Evolutionary conservation across 2,888 invertebrate species (phyloP), one percentile per base, ranked within the genome.

Genomic region (Melangyna quadrimaculata): DNA sequence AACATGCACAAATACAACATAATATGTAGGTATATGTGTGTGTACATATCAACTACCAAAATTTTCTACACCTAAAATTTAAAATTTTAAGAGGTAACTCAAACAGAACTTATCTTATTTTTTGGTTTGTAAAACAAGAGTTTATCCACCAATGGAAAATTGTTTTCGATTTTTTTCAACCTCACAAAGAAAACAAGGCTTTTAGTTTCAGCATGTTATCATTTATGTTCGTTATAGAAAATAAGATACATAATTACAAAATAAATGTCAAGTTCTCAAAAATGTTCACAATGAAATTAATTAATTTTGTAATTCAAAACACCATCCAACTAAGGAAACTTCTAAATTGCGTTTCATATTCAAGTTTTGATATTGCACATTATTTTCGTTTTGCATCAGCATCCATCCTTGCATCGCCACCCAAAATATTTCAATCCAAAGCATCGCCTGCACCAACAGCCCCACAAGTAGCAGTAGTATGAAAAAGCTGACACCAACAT

Each of bases 321-420:
- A 9, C 61, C 48, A 61, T 10, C 32, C 32, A 43, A 37, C 19
- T 0, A 55, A 10, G 12, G 45, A 27, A 37, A 37, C 6, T n/a
- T n/a, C n/a, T 32, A 72, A 22, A n/a, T 45, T 59, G 19, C 48
- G 48, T 35, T 35, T 40, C 32, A 43, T 14, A 14, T 10, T 27
- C 8, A 4, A 51, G 8, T 67, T 22, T 24, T 83, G 67, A 75
- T 84, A 80, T 71, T 88, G 87, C 63, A 88, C 89, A 24, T 73
- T 82, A 77, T 89, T 88, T 70, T 88, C 87, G 65, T 88, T 88
- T 29, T 71, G 88, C 88, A 89, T 88, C 32, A 88, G 79, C 17
- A 86, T 87, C 88, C 88, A 88, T 29, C 89, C 89, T 17, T 88
- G 88, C 14, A 88, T 29, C 0, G 88, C 87, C 72, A 88, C 83